Evolutionary conservation across 2,888 invertebrate species (phyloP).

Genomic region (Serrognathus titanus): DNA sequence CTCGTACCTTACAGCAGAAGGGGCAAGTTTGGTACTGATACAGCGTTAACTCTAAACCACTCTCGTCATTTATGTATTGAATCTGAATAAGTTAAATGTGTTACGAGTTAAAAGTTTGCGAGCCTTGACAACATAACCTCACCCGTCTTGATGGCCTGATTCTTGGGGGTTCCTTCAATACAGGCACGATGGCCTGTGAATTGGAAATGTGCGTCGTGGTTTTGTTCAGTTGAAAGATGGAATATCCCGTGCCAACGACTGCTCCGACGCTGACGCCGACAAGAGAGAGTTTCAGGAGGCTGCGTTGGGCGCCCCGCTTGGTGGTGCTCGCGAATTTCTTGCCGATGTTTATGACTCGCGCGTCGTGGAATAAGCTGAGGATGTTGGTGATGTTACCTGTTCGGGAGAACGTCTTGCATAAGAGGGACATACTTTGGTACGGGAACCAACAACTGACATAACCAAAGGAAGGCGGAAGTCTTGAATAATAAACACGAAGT

Average conservation of each 20-base stretch:
- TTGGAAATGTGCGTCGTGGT: conserved; percentile 48
- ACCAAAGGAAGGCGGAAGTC: no score
- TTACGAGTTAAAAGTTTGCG: conserved; percentile 8
- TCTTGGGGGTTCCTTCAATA: conserved; percentile 43
- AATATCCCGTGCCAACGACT: conserved; percentile 51
- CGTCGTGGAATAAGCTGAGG: no score
- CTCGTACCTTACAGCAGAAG: conserved; percentile 92
- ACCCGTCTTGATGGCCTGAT: conserved; percentile 52
- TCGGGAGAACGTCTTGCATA: no score
- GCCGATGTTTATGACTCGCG: no score
- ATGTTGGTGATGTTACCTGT: no score
- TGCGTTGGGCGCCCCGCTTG: conserved; percentile 14
- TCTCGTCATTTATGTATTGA: conserved; percentile 60
- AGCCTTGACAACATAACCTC: not conserved
- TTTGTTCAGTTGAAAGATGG: conserved; percentile 47
- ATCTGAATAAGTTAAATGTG: conserved; percentile 57
- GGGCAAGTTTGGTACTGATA: conserved; percentile 98
- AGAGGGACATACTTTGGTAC: no score
- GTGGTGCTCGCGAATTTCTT: not conserved
- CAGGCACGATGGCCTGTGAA: conserved; percentile 45
- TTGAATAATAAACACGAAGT: no score
- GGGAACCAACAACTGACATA: no score
- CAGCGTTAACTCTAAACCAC: conserved; percentile 75
- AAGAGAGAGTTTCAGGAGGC: conserved; percentile 39
- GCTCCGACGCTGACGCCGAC: conserved; percentile 47